phyloP scores from a whole-genome alignment of 2,113 vertebrate genomes.

The Catharus fuscescens region DNA sequence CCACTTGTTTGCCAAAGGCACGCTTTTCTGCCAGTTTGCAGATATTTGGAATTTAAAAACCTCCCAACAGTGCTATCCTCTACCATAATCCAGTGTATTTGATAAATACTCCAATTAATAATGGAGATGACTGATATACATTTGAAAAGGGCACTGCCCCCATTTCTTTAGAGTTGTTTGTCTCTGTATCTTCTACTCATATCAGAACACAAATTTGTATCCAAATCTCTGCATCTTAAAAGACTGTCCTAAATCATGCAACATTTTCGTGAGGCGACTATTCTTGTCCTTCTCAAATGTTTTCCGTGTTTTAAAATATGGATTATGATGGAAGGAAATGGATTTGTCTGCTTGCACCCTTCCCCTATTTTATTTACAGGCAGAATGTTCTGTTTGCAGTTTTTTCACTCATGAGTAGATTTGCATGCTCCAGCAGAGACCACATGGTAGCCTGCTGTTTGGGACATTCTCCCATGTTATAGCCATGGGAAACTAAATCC shows the following conservation, averaged over 20 bases:
- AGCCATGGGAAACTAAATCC: background rate
- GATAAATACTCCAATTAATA: background rate
- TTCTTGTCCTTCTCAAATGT: background rate
- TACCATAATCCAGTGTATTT: background rate
- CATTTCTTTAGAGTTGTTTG: background rate
- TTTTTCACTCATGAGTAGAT: background rate
- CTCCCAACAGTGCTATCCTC: rapidly evolving
- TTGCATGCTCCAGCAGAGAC: background rate
- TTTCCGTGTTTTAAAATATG: background rate
- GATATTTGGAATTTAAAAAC: background rate
- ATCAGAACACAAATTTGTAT: background rate
- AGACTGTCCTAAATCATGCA: background rate
- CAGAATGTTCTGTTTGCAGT: background rate
- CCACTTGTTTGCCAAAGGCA: background rate
- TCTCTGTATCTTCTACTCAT: background rate
- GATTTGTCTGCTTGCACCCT: background rate
- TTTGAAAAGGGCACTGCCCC: background rate
- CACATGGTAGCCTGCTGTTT: background rate
- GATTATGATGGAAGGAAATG: background rate
- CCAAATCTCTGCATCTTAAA: background rate
- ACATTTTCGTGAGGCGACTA: background rate
- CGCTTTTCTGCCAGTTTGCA: background rate
- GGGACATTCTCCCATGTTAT: background rate
- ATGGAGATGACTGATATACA: background rate
- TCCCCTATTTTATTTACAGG: background rate